Conservation (phyloP, 2,113 vertebrate genomes). For the Saguinus imperator region DNA sequence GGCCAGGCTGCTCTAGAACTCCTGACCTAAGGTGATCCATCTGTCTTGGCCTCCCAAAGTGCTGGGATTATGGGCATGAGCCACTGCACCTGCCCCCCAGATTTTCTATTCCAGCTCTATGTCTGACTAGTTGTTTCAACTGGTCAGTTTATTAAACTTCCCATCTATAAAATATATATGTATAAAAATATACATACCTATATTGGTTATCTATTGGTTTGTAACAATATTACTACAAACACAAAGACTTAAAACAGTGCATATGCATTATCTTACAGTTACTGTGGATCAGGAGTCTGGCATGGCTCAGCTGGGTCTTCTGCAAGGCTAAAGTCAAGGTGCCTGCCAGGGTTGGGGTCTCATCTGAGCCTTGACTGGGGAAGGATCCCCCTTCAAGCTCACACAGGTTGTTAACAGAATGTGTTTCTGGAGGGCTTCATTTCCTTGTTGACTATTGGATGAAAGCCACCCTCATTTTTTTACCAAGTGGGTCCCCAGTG, state of each 20-base stretch:
- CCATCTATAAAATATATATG: background rate
- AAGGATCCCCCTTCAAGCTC: background rate
- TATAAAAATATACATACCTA: background rate
- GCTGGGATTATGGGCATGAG: too few species aligned
- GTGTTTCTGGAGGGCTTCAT: background rate
- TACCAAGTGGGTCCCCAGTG: fast-evolving
- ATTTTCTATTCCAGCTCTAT: background rate
- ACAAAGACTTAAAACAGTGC: background rate
- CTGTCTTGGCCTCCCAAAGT: too few species aligned
- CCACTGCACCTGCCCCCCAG: too few species aligned
- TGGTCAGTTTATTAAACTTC: background rate
- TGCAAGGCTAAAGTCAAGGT: background rate
- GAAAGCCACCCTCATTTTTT: background rate
- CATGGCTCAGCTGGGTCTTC: background rate
- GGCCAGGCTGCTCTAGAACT: too few species aligned
- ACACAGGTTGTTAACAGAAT: background rate
- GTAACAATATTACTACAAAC: background rate
- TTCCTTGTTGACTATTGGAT: background rate
- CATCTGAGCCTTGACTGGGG: background rate
- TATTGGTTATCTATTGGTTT: background rate
- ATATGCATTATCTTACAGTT: background rate
- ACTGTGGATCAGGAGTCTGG: background rate
- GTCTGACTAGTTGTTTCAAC: background rate
- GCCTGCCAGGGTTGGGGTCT: background rate
- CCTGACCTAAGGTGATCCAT: too few species aligned